Percentiles rank a stretch among this genome's conserved stretches.
phyloP scores from a whole-genome alignment of 2,113 vertebrate species.

The Thamnaconus septentrionalis region DNA sequence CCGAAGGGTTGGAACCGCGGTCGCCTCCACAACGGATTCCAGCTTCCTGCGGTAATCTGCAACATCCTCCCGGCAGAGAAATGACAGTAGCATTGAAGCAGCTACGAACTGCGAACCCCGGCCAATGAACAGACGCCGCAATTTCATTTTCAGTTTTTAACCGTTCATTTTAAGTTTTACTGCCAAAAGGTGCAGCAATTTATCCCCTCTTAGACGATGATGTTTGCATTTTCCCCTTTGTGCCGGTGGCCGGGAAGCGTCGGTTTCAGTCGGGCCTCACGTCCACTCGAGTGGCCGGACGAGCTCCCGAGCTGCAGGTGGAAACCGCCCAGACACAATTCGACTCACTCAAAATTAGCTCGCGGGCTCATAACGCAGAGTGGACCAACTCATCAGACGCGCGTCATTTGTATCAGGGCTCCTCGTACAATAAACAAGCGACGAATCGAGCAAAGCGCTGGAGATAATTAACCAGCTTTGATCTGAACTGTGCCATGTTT shows the following conservation, averaged over 20 bases:
- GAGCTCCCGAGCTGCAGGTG: constrained; percentile 13
- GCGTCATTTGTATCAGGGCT: constrained; percentile 30
- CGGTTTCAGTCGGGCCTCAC: constrained; percentile 7
- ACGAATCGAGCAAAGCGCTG: no score
- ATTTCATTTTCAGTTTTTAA: no score
- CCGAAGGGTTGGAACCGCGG: constrained; percentile 89
- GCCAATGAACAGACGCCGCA: background rate
- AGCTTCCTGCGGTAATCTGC: constrained; percentile 83
- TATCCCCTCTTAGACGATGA: no score
- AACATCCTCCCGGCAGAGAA: constrained; percentile 10
- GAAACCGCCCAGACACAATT: constrained; percentile 24
- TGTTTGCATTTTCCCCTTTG: no score
- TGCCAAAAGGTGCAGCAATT: no score
- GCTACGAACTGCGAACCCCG: constrained; percentile 21
- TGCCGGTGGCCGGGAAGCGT: no score
- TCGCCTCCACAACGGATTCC: constrained; percentile 79
- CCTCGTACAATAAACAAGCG: constrained; percentile 7
- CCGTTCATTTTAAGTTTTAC: no score
- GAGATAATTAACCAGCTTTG: constrained; percentile 22
- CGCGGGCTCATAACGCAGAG: constrained; percentile 27
- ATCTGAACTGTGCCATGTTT: constrained; percentile 3
- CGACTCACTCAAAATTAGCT: constrained; percentile 13
- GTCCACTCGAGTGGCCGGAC: constrained; percentile 5
- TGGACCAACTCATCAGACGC: constrained; percentile 35
- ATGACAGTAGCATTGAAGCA: constrained; percentile 37